phyloP scores from a whole-genome alignment of 2,797 vertebrate genomes.

The Tenualosa thibaudeaui region DNA sequence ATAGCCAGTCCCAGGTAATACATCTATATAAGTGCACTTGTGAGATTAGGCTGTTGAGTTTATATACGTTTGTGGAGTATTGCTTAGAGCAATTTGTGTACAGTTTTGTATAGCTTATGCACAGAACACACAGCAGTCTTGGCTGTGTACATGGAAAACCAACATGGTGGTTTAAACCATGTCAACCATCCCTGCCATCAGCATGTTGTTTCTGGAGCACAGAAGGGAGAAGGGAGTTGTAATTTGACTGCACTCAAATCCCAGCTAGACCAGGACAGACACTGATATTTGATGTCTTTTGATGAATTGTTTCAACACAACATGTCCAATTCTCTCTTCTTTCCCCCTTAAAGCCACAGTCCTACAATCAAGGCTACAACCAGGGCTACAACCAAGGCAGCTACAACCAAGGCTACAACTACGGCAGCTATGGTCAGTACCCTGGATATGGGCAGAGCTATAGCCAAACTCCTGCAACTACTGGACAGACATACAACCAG shows the following conservation, averaged over 20 bases:
- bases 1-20: conserved; percentile 64
- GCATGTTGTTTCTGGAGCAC: background rate
- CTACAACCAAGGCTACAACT: conserved; percentile 86
- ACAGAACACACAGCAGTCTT: background rate
- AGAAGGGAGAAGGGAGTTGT: background rate
- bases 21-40: background rate
- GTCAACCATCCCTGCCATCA: background rate
- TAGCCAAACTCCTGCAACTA: conserved; percentile 69
- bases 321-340: background rate
- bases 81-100: too few species aligned
- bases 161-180: background rate
- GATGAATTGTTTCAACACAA: background rate
- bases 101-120: too few species aligned
- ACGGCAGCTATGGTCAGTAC: conserved; percentile 82
- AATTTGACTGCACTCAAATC: background rate
- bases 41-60: too few species aligned
- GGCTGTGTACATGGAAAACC: background rate
- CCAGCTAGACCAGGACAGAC: background rate
- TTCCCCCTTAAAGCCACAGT: conserved; percentile 48
- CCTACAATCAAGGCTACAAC: conserved; percentile 69
- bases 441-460: conserved; percentile 74
- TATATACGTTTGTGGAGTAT: too few species aligned
- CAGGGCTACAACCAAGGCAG: conserved; percentile 74
- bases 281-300: too few species aligned
- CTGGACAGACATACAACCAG: conserved; percentile 40